A percentile compares a stretch with the other conserved stretches of the same genome.
Conservation (phyloP, 2,888 invertebrate genomes). For the Mellilla xanthometata region DNA sequence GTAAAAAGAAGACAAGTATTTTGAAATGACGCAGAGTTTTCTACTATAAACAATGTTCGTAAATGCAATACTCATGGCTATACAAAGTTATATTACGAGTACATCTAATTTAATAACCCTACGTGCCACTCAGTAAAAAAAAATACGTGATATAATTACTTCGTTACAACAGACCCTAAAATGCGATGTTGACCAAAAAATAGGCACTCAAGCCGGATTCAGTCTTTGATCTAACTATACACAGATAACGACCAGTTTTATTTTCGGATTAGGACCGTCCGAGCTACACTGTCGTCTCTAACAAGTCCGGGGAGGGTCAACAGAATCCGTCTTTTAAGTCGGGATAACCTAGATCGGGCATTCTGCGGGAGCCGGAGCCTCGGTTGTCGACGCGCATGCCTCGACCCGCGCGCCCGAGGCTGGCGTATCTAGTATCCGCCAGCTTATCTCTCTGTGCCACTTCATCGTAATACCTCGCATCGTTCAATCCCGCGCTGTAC, state of each 20-base stretch:
- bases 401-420: slow-evolving; percentile 70
- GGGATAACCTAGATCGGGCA: slow-evolving; percentile 78
- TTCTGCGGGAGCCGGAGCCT: slow-evolving; percentile 69
- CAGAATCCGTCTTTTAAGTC: slow-evolving; percentile 88
- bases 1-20: background rate
- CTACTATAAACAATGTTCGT: background rate
- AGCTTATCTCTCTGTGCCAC: slow-evolving; percentile 78
- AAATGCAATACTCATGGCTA: background rate
- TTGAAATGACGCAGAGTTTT: background rate
- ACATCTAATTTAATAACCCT: background rate
- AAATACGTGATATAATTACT: background rate
- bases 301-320: slow-evolving; percentile 84
- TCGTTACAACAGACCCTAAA: slow-evolving; percentile 13
- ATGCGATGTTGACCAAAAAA: slow-evolving; percentile 50
- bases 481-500: slow-evolving; percentile 78
- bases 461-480: slow-evolving; percentile 78
- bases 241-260: slow-evolving; percentile 39
- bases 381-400: slow-evolving; percentile 64
- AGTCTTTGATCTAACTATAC: slow-evolving; percentile 72
- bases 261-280: slow-evolving; percentile 39
- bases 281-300: slow-evolving; percentile 73
- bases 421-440: slow-evolving; percentile 76
- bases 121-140: background rate
- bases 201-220: slow-evolving; percentile 74
- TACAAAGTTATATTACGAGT: background rate